phyloP scores from a whole-genome alignment of 2,797 vertebrate genomes.

The Xerus rutilus region DNA sequence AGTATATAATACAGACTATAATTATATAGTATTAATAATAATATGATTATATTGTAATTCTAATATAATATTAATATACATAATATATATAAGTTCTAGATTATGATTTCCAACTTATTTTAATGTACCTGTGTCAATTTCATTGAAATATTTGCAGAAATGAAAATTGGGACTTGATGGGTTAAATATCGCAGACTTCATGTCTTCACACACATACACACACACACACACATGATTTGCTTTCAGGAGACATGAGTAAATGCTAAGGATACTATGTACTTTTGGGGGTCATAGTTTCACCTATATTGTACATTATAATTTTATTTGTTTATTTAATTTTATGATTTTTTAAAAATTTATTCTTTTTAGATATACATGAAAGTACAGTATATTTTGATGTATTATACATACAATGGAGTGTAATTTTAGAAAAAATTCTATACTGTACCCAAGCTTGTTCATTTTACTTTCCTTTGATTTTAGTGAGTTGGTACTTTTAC shows the following conservation, averaged over 20 bases:
- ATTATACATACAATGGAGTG: not conserved
- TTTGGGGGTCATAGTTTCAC: not conserved
- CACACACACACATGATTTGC: not conserved
- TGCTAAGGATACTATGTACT: not conserved
- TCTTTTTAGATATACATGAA: too few species aligned
- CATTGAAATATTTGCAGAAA: too few species aligned
- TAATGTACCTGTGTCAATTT: too few species aligned
- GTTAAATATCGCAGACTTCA: not conserved
- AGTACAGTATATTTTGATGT: too few species aligned
- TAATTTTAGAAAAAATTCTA: constrained; percentile 14
- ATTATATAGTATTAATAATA: too few species aligned
- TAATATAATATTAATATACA: too few species aligned
- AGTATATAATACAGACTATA: too few species aligned
- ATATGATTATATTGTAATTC: too few species aligned
- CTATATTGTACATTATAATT: not conserved
- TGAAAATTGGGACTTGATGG: too few species aligned
- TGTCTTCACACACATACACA: not conserved
- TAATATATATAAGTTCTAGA: too few species aligned
- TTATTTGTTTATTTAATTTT: not conserved
- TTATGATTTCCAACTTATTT: too few species aligned
- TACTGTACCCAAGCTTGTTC: not conserved
- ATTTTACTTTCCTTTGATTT: constrained; percentile 8
- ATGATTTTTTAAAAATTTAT: too few species aligned
- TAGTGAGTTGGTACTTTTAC: not conserved
- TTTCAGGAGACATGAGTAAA: not conserved